Base-by-base conservation (phyloP, 2,888 invertebrate genomes). In the Megamerina dolium region DNA sequence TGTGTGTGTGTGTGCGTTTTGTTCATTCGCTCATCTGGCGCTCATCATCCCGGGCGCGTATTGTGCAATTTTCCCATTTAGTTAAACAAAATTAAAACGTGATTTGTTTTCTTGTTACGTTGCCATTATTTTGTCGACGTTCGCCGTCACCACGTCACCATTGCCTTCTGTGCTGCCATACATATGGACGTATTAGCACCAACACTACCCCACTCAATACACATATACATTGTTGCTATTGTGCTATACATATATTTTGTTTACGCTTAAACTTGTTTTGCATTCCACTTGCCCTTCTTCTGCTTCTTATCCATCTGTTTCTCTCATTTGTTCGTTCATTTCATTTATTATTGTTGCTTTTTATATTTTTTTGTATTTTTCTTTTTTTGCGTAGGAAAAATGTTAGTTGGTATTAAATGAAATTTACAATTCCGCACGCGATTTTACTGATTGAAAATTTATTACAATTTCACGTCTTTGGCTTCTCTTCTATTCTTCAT, bases 81-180 rank as follows among this genome's bases (percentile, higher is more conserved):
- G 63, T 61, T 61, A 63, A 64, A 64, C 61, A 61, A 64, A 64
- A 64, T 64, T 64, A 64, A 63, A 64, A 64, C 63, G 60, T 63
- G 61, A 64, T 64, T 64, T 64, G 64, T 63, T 64, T 60, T 60
- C 63, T 60, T 64, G 58, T 57, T 63, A 58, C 58, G 56, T 47
- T 57, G 45, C 43, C 47, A 47, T 51, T 46, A 43, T 43, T n/a
- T n/a, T n/a, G n/a, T 29, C 34, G 36, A n/a, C 33, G 4, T 5
- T 32, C 32, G 16, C 41, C 16, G 20, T 13, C 41, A 13, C 29
- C 13, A 8, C 32, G 9, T 12, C 3, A 13, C n/a, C 39, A 21
- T n/a, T 21, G 5, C 21, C 12, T 16, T 10, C n/a, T n/a, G n/a
- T n/a, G n/a, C n/a, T n/a, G n/a, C n/a, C n/a, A n/a, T n/a, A n/a